Conservation (phyloP, 2,113 vertebrate species). For the Sinocyclocheilus rhinocerous region DNA sequence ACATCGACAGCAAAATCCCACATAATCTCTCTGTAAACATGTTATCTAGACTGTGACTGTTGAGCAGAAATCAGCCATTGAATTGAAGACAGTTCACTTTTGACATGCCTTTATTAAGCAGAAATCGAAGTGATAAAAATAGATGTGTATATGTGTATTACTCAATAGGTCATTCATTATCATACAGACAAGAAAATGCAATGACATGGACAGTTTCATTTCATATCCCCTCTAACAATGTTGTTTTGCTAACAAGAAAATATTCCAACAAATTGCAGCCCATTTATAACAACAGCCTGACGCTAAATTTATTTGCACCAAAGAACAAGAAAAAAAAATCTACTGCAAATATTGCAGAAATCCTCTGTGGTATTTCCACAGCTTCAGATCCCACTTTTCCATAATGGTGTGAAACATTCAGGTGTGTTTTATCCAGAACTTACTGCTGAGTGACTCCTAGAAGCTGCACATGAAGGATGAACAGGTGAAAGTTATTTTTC, state of each 20-base stretch:
- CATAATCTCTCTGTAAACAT: constrained; percentile 28
- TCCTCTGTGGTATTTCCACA: constrained; percentile 51
- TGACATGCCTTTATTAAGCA: constrained; percentile 72
- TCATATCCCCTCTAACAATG: not conserved
- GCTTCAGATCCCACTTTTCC: constrained; percentile 24
- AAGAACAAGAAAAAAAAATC: constrained; percentile 1
- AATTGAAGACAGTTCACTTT: constrained; percentile 1
- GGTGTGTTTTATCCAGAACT: constrained; percentile 25
- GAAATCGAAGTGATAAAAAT: constrained; percentile 74
- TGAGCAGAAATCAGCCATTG: not conserved
- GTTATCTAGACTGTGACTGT: not conserved
- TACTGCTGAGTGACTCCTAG: constrained; percentile 6
- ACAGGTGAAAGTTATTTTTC: not conserved
- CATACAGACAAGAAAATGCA: constrained; percentile 35
- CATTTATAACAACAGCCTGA: constrained; percentile 19
- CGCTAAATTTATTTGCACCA: not conserved
- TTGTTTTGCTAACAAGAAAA: not conserved
- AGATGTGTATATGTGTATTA: constrained; percentile 38
- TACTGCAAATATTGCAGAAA: constrained; percentile 63
- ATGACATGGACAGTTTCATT: not conserved
- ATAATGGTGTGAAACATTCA: not conserved
- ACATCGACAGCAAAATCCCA: not conserved
- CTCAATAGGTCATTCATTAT: constrained; percentile 51
- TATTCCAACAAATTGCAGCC: not conserved
- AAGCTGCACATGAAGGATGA: constrained; percentile 12